phyloP scores from a whole-genome alignment of 2,797 vertebrate species.

The Rhinophrynus dorsalis region DNA sequence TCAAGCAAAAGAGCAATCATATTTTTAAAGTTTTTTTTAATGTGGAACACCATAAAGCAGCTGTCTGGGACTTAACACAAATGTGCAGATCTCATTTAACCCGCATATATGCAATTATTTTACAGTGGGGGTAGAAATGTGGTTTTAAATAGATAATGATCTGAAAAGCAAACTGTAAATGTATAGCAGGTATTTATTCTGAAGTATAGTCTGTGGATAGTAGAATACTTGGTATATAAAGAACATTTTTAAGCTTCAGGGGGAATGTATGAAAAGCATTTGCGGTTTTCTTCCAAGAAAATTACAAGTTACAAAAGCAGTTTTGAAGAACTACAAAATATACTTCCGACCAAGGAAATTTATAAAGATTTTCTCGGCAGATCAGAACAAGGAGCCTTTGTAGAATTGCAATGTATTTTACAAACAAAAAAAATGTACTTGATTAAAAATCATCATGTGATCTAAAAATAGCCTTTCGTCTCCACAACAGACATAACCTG shows the following conservation, averaged over 20 bases:
- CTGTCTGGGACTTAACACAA: conserved; percentile 8
- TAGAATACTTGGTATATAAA: neutral
- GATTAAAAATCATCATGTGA: neutral
- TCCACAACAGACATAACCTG: conserved; percentile 4
- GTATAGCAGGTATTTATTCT: conserved; percentile 15
- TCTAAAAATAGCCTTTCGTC: conserved; percentile 22
- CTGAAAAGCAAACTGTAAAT: conserved; percentile 25
- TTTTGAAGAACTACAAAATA: conserved; percentile 37
- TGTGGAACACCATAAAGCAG: conserved; percentile 8
- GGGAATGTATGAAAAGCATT: conserved; percentile 42
- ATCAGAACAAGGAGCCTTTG: conserved; percentile 33
- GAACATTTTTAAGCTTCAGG: conserved; percentile 30
- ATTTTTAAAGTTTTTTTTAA: conserved; percentile 1
- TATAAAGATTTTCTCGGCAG: conserved; percentile 13
- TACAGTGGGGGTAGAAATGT: conserved; percentile 1
- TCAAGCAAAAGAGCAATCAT: neutral
- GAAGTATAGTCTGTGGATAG: conserved; percentile 14
- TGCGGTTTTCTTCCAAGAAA: conserved; percentile 43
- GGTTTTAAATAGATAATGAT: conserved; percentile 40
- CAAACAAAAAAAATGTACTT: conserved; percentile 14
- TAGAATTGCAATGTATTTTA: conserved; percentile 15
- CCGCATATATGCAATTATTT: conserved; percentile 7
- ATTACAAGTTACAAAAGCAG: conserved; percentile 39
- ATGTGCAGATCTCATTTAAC: neutral
- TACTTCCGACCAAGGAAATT: conserved; percentile 32